phyloP scores from a whole-genome alignment of 2,888 invertebrate species.

The Pantelozetes paolii region DNA sequence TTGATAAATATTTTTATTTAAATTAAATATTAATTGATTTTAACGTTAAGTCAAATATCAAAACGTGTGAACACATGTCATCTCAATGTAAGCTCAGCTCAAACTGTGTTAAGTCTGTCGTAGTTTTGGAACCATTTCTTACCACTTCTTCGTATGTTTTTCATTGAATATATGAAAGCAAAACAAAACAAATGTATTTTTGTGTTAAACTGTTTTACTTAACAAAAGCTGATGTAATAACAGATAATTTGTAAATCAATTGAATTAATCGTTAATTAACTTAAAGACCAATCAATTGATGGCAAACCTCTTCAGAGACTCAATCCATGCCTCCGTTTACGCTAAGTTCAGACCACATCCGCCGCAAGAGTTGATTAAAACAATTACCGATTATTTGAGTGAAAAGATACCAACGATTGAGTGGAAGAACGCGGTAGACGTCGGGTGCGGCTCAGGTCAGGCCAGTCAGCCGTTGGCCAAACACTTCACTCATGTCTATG shows the following conservation, averaged over 20 bases:
- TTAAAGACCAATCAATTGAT: background rate
- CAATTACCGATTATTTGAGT: background rate
- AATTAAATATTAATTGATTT: background rate
- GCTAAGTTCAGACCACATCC: conserved; percentile 40
- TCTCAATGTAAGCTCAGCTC: background rate
- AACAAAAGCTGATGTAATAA: conserved; percentile 27
- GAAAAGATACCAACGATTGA: background rate
- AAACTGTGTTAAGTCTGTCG: too few relatives aligned
- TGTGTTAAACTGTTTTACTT: background rate
- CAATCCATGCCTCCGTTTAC: background rate
- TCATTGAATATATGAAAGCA: background rate
- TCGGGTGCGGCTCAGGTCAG: conserved; percentile 59
- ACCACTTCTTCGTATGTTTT: too few relatives aligned
- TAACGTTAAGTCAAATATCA: background rate
- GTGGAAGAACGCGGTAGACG: conserved; percentile 52
- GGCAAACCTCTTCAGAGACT: background rate
- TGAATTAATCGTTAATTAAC: background rate
- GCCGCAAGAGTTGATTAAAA: conserved; percentile 38
- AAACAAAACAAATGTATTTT: background rate
- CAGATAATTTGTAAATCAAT: background rate
- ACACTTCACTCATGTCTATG: conserved; percentile 54
- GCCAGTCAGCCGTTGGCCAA: conserved; percentile 54
- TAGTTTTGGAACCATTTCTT: too few relatives aligned
- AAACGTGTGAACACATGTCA: conserved; percentile 35
- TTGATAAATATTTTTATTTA: background rate